Base-by-base conservation (phyloP, 2,797 vertebrate species). In the Myotis findleyi region DNA sequence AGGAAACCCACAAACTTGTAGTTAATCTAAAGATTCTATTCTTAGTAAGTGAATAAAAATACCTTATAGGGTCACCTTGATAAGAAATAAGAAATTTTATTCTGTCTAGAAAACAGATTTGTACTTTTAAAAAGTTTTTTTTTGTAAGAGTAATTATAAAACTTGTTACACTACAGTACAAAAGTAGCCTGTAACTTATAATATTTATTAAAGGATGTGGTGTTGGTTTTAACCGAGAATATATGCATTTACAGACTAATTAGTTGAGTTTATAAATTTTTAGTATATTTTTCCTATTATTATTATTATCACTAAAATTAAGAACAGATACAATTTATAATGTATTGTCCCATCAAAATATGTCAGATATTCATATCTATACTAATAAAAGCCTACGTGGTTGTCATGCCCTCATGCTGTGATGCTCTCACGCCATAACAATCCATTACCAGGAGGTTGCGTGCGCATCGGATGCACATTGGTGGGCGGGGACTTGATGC, bases 51-150 rank as follows among this genome's bases (percentile, higher is more conserved):
- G 71, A 47, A 21, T n/a, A 73, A 87, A 94, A 92, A 62, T 17
- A 53, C 87, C 64, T 79, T 91, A 59, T 5, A 90, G 25, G 36
- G 38, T 92, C 89, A 90, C 14, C 47, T 92, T 47, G 55, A 38
- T 73, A 95, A 69, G 36, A 79, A 17, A 38, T 73, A 95, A 69
- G 36, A 82, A 17, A 47, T 72, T 93, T 89, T 94, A 79, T 86
- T 94, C 51, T 89, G 27, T 79, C 86, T 90, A 72, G 21, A 85
- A 95, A 95, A 81, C 23, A 94, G 81, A 84, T 55, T 89, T 86
- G 41, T 47, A 73, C 44, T 49, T 73, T 49, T n/a, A 44, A 77
- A 71, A 90, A 20, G 3, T 12, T 73, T 93, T 77, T 87, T 87
- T 83, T 94, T 89, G 11, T 41, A 87, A 64, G 14, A 91, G n/a